These are phyloP conservation scores for Hemichromis elongatus DNA, from an alignment of 2,113 vertebrate species.

Conservation along the genomic window DNA sequence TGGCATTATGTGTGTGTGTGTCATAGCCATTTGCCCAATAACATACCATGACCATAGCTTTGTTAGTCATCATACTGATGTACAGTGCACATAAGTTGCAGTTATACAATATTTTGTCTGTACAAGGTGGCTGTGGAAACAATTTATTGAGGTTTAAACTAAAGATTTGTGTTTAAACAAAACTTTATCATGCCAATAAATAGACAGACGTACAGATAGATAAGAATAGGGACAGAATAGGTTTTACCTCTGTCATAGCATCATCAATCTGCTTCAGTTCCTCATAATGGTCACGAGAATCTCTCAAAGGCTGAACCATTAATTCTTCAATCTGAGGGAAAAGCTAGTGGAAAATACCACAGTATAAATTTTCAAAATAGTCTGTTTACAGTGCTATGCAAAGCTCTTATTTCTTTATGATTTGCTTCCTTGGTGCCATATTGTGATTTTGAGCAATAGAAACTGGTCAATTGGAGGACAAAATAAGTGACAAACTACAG, in stretches of 20 bases:
- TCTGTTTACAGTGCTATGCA: not conserved
- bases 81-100: not conserved
- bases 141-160: not conserved
- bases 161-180: not conserved
- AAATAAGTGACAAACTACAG: not conserved
- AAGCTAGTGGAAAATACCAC: slow-evolving; percentile 59
- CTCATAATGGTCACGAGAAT: slow-evolving; percentile 82
- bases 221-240: not conserved
- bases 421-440: not conserved
- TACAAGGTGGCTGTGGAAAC: not conserved
- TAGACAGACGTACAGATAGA: not conserved
- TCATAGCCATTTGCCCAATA: not conserved
- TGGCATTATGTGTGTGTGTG: not conserved
- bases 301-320: slow-evolving; percentile 80
- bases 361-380: not conserved
- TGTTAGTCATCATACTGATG: not conserved
- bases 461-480: not conserved
- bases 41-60: not conserved
- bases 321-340: slow-evolving; percentile 83
- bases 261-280: slow-evolving; percentile 82
- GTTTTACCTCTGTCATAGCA: slow-evolving; percentile 79
- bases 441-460: not conserved
- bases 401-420: not conserved
- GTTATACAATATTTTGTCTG: not conserved
- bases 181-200: not conserved